Evolutionary conservation across 2,797 vertebrate species (phyloP).

Genomic region (Pampus argenteus): DNA sequence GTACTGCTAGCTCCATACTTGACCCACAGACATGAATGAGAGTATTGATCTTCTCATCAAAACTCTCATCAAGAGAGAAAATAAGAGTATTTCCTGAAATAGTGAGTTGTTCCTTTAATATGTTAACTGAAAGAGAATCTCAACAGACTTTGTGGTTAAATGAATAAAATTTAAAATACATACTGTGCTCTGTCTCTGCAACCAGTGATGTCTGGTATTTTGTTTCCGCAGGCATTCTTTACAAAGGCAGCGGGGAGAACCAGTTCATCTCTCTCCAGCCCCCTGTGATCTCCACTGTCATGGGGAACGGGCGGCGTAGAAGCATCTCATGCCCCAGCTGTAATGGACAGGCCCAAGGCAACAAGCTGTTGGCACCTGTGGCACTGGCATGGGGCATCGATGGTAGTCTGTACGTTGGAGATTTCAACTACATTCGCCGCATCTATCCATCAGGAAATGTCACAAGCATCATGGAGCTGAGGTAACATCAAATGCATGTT

Average conservation of each 20-base stretch:
- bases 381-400: slow-evolving; percentile 95
- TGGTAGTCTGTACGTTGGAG: slow-evolving; percentile 96
- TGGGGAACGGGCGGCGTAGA: slow-evolving; percentile 96
- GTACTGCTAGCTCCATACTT: neutral
- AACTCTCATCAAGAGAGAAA: no score
- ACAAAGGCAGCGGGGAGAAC: slow-evolving; percentile 98
- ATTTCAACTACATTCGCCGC: slow-evolving; percentile 97
- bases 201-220: slow-evolving; percentile 17
- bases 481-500: slow-evolving; percentile 77
- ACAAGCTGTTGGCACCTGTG: slow-evolving; percentile 96
- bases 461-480: slow-evolving; percentile 96
- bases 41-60: neutral
- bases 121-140: neutral
- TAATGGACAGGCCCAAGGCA: slow-evolving; percentile 96
- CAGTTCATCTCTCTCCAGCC: slow-evolving; percentile 98
- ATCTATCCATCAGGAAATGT: slow-evolving; percentile 97
- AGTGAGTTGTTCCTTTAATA: neutral
- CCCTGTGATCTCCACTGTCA: slow-evolving; percentile 95
- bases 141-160: neutral
- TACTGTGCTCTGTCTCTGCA: slow-evolving; percentile 21
- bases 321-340: slow-evolving; percentile 99
- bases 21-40: neutral
- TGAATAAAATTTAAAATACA: neutral
- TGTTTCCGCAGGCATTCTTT: slow-evolving; percentile 90
- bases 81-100: no score